Evolutionary conservation across 2,797 vertebrate species (phyloP).

Genomic region (Knipowitschia caucasica): DNA sequence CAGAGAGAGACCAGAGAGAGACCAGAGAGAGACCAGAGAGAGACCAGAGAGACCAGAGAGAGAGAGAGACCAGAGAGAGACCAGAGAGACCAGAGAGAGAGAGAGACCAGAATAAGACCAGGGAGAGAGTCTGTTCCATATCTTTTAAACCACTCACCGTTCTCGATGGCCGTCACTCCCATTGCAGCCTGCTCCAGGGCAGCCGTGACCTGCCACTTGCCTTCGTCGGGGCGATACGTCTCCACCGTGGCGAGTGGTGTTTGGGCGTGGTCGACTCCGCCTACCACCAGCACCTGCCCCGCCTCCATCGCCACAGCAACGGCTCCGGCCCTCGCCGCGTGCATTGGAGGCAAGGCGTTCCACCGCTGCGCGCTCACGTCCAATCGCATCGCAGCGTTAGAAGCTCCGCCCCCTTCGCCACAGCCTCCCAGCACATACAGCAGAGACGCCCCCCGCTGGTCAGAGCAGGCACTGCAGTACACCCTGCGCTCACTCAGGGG

Average conservation of each 20-base stretch:
- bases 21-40: too few species aligned
- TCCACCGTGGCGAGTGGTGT: constrained; percentile 90
- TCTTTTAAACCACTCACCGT: too few species aligned
- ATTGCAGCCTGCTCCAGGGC: constrained; percentile 91
- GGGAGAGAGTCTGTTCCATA: too few species aligned
- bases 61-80: too few species aligned
- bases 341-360: constrained; percentile 82
- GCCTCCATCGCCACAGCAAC: constrained; percentile 78
- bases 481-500: constrained; percentile 88
- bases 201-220: constrained; percentile 90
- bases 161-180: constrained; percentile 89
- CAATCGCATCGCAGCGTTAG: constrained; percentile 84
- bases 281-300: constrained; percentile 88
- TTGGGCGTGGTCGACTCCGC: constrained; percentile 90
- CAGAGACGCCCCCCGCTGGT: constrained; percentile 76
- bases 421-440: constrained; percentile 95
- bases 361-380: constrained; percentile 87
- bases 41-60: too few species aligned
- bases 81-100: too few species aligned
- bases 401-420: constrained; percentile 81
- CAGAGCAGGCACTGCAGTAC: constrained; percentile 86
- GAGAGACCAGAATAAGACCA: too few species aligned
- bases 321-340: constrained; percentile 85
- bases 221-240: constrained; percentile 88
- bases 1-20: too few species aligned